Evolutionary conservation across 2,888 invertebrate genomes (phyloP).

Genomic region (Melipona beecheii): DNA sequence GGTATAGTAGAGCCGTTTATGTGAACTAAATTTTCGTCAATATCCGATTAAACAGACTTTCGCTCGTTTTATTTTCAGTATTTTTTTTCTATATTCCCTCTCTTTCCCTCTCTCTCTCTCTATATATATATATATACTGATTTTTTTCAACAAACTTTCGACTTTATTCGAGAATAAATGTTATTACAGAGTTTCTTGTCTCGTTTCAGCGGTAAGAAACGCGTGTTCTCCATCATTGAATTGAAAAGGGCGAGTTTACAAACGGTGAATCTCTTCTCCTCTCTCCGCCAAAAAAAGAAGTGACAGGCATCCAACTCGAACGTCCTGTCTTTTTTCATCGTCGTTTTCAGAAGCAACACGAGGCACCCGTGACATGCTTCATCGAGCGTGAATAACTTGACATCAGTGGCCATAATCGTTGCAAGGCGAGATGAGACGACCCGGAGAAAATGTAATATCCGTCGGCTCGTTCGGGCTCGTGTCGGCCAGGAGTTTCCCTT

Average conservation of each 20-base stretch:
- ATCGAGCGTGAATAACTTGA: constrained; percentile 62
- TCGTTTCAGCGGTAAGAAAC: too few species aligned
- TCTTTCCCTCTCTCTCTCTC: too few species aligned
- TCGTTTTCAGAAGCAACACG: constrained; percentile 54
- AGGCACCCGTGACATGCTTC: constrained; percentile 44
- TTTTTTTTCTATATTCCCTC: too few species aligned
- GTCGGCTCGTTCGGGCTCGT: constrained; percentile 33
- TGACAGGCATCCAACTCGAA: constrained; percentile 5
- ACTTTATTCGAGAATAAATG: too few species aligned
- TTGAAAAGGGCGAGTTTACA: background rate
- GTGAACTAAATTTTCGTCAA: too few species aligned
- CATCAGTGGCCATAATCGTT: constrained; percentile 64
- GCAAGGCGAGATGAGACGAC: constrained; percentile 56
- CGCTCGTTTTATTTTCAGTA: too few species aligned
- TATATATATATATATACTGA: too few species aligned
- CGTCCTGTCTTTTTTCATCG: constrained; percentile 36
- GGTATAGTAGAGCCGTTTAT: background rate
- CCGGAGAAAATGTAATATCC: constrained; percentile 65
- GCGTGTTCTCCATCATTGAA: too few species aligned
- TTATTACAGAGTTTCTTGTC: background rate
- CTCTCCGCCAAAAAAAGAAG: background rate
- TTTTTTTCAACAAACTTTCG: too few species aligned
- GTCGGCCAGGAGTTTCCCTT: constrained; percentile 11
- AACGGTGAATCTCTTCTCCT: background rate
- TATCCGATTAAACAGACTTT: too few species aligned